Evolutionary conservation across 2,113 vertebrate species (phyloP).

Genomic region (Lipotes vexillifer): DNA sequence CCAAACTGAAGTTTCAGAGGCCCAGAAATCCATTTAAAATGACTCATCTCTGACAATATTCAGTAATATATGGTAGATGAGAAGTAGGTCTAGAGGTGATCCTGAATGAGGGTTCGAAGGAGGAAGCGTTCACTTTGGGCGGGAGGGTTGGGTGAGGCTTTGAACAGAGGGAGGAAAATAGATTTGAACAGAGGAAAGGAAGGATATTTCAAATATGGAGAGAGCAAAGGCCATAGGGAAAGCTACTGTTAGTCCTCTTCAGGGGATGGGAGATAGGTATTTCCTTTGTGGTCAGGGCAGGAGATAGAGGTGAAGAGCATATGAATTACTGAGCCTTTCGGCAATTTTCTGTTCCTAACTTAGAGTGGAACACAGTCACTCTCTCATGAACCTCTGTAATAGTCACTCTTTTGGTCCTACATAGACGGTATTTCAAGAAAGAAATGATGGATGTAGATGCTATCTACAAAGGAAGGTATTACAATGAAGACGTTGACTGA

Average conservation of each 20-base stretch:
- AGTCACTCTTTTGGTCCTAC: background rate
- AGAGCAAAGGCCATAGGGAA: background rate
- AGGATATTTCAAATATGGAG: background rate
- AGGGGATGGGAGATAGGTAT: background rate
- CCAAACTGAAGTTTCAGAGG: background rate
- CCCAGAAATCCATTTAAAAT: background rate
- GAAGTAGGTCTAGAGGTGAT: background rate
- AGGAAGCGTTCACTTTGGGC: background rate
- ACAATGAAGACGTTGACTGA: background rate
- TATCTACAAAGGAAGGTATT: background rate
- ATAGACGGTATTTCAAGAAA: background rate
- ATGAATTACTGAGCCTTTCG: background rate
- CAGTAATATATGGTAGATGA: background rate
- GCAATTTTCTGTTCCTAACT: constrained; percentile 15
- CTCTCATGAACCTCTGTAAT: background rate
- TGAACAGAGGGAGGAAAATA: background rate
- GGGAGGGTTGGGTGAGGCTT: background rate
- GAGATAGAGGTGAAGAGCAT: background rate
- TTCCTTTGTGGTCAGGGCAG: background rate
- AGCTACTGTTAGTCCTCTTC: background rate
- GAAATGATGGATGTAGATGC: background rate
- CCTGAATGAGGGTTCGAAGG: background rate
- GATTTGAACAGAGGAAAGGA: background rate
- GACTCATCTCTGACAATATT: background rate
- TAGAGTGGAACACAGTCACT: background rate